A percentile compares a stretch with the other conserved stretches of the same genome.
These are phyloP conservation scores for Pachyuromys duprasi DNA, from an alignment of 2,797 vertebrate genomes.

Conservation along the genomic window DNA sequence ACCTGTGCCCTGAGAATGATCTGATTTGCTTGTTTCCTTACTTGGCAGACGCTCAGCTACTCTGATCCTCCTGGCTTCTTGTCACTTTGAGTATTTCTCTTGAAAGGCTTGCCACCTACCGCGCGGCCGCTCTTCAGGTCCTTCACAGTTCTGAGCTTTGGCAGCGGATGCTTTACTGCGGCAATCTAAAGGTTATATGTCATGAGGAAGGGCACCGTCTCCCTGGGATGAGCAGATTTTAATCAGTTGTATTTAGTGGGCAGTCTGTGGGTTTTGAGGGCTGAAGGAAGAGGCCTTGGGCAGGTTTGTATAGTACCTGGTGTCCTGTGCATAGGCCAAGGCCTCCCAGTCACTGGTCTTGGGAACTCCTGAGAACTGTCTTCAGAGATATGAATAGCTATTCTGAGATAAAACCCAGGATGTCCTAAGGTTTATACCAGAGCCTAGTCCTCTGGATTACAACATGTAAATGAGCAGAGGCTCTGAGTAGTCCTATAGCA, in stretches of 20 bases:
- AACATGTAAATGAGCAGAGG: neutral
- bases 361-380: neutral
- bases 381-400: neutral
- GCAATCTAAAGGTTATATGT: neutral
- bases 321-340: neutral
- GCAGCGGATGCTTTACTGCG: neutral
- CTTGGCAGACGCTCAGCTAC: too few species aligned
- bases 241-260: neutral
- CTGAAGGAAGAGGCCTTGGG: too few species aligned
- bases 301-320: neutral
- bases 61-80: neutral
- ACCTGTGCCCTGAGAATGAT: accelerated
- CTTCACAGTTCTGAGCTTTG: neutral
- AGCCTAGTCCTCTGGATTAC: neutral
- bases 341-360: neutral
- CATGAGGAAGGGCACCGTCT: neutral
- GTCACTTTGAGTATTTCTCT: neutral
- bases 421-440: neutral
- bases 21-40: neutral
- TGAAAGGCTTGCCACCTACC: neutral
- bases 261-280: neutral
- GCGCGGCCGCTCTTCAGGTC: neutral
- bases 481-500: neutral
- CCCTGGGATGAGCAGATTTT: neutral
- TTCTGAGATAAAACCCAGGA: neutral